A percentile compares a stretch with the other conserved stretches of the same genome.
Evolutionary conservation across 2,888 invertebrate species (phyloP).

Genomic region (Rhaphigaster nebulosa): DNA sequence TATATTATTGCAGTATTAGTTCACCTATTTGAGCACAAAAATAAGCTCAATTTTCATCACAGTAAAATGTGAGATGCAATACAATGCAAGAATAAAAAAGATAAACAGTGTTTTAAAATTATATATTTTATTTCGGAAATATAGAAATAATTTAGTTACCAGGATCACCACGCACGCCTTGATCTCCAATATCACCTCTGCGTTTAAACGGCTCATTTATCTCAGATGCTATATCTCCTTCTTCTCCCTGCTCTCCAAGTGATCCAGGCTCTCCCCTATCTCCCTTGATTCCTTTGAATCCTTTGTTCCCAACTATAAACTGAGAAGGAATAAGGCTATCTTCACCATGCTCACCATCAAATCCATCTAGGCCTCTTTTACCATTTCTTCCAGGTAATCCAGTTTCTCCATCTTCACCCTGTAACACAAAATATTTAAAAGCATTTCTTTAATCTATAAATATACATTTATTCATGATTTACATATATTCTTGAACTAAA

Average conservation of each 20-base stretch:
- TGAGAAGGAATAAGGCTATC: conserved; percentile 18
- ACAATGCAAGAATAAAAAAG: neutral
- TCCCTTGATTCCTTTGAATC: conserved; percentile 56
- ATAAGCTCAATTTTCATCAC: neutral
- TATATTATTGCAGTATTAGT: neutral
- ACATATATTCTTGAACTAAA: too few species aligned
- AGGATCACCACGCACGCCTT: conserved; percentile 53
- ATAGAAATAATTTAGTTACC: conserved; percentile 4
- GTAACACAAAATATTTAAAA: neutral
- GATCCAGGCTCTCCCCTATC: conserved; percentile 34
- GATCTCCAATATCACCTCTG: conserved; percentile 48
- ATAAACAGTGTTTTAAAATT: neutral
- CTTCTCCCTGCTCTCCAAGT: conserved; percentile 53
- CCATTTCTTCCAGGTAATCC: conserved; percentile 56
- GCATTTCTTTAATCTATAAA: too few species aligned
- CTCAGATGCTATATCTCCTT: neutral
- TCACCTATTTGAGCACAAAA: neutral
- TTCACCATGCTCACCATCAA: conserved; percentile 60
- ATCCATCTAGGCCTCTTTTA: conserved; percentile 53
- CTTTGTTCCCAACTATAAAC: neutral
- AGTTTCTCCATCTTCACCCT: conserved; percentile 57
- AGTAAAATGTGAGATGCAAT: neutral
- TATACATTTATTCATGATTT: neutral
- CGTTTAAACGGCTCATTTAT: neutral
- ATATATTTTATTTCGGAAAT: neutral